Evolutionary conservation across 2,113 vertebrate genomes (phyloP).

Genomic region (Buteo buteo): DNA sequence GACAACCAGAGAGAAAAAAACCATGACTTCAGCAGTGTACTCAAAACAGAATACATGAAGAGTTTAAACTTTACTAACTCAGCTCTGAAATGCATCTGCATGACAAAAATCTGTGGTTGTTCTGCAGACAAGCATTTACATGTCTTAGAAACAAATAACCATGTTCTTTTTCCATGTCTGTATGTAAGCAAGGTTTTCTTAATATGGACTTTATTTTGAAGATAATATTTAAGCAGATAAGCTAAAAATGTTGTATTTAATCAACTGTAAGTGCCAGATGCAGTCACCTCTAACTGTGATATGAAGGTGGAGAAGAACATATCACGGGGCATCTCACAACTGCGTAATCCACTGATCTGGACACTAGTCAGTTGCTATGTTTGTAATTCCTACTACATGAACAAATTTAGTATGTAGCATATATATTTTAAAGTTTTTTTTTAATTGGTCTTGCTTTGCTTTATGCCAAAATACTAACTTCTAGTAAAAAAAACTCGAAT

Average conservation of each 20-base stretch:
- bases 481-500: background rate
- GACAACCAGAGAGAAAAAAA: background rate
- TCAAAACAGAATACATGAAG: background rate
- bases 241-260: background rate
- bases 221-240: background rate
- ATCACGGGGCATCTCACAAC: background rate
- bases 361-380: background rate
- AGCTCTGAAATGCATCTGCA: background rate
- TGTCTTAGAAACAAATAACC: background rate
- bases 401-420: background rate
- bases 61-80: background rate
- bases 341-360: background rate
- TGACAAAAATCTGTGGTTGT: background rate
- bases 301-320: background rate
- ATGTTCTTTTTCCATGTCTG: background rate
- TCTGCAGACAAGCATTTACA: background rate
- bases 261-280: background rate
- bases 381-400: background rate
- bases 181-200: background rate
- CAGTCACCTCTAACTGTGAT: background rate
- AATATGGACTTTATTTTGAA: background rate
- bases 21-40: background rate
- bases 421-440: background rate
- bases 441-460: background rate
- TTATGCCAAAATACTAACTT: background rate